Base-by-base conservation (phyloP, 2,113 vertebrate genomes). In the Pardalotus punctatus region DNA sequence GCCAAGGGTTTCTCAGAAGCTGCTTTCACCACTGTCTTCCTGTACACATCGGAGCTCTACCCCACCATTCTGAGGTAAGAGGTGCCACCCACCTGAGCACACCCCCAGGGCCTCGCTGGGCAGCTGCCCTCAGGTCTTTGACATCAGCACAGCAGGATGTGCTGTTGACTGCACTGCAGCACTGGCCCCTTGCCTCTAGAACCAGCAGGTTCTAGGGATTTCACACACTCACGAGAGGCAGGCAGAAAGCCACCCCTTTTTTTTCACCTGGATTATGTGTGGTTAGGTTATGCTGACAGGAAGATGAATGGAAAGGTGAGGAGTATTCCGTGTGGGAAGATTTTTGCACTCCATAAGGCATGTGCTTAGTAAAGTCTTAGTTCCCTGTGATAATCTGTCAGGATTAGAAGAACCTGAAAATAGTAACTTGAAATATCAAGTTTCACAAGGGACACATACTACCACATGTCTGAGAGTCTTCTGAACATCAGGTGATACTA, bases 51-150 rank as follows among this genome's bases (percentile, higher is more conserved):
- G 3, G 99, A 99, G 94, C 96, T 99, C 57, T 99, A 98, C 79
- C 99, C 99, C 14, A 99, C 99, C 1, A 97, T 99, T 16, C 88
- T 99, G 65, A 99, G 99, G 99, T 99, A 97, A 94, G 97, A 70
- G 58, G 36, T 7, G n/a, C 8, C 28, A 16, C 61, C 28, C 11
- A 7, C 29, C 61, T 5, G 21, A n/a, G 40, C 9, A 53, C 57
- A 69, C 11, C 19, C 6, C 43, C 70, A 43, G 29, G 45, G 12
- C 56, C 56, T 60, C 1, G 0, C 35, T 21, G 61, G 12, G 33
- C 20, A 28, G 35, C 43, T 7, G 1, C 47, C 56, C 38, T 69
- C 29, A 17, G 48, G 18, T 29, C 76, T 53, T 69, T 6, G 0
- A 19, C 70, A 51, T 10, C 53, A 47, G 66, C 79, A 58, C 38